Evolutionary conservation across 2,113 vertebrate genomes (phyloP), one percentile per base, ranked within the genome.

Genomic region (Sylvia atricapilla): DNA sequence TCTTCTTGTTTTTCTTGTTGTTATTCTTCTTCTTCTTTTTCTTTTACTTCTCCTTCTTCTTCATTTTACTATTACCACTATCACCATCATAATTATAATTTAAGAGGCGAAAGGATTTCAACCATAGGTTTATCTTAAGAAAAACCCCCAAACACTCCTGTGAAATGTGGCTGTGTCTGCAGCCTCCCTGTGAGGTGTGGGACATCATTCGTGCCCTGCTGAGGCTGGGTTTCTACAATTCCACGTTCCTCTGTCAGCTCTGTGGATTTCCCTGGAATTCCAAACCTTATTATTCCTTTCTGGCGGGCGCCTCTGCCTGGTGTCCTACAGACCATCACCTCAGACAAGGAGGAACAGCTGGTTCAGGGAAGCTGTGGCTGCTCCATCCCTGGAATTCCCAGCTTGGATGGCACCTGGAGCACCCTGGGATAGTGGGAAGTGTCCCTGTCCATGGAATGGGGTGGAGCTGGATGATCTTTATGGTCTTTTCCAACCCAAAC

Each of bases 121-220:
- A 39, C 4, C 24, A 28, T 1, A 18, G 18, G 30, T 49, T 85
- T 47, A 9, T 44, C 35, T 50, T 20, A 23, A 69, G 67, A 7
- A 68, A 39, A 25, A 0, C n/a, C 15, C 27, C 35, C 33, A 60
- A 24, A 19, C 2, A 1, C 30, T 49, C 8, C 8, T 30, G 9
- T 49, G 58, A 27, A 39, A 23, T 0, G 0, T 11, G n/a, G 8
- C 11, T 0, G 1, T 59, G 28, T 24, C 46, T 44, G 16, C 20
- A 37, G 14, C 3, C 33, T 60, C 41, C 7, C 2, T 3, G 3
- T 1, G 49, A 18, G 24, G 7, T 24, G 18, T 37, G 59, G 31
- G 47, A 12, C 25, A 33, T 9, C 62, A 8, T 4, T 50, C 0
- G 0, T 13, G 18, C 9, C 39, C 41, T 12, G 9, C 62, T 53